Evolutionary conservation across 2,113 vertebrate genomes (phyloP).

Genomic region (Perognathus longimembris): DNA sequence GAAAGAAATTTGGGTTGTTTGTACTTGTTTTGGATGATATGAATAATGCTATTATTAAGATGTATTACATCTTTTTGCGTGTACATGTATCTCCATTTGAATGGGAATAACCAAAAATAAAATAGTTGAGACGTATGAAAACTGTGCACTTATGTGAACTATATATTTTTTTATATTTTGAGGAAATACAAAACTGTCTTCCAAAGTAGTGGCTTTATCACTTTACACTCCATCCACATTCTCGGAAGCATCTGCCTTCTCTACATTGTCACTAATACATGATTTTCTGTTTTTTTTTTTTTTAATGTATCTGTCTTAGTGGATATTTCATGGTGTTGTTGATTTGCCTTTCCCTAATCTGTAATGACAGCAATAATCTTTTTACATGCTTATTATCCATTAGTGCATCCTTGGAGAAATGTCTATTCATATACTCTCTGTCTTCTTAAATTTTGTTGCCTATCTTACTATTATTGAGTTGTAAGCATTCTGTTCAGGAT

Average conservation of each 20-base stretch:
- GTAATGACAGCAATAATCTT: background rate
- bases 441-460: background rate
- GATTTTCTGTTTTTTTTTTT: background rate
- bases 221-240: background rate
- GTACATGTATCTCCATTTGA: background rate
- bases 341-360: background rate
- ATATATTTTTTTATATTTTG: conserved; percentile 15
- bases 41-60: background rate
- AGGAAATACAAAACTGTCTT: background rate
- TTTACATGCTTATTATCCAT: background rate
- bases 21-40: background rate
- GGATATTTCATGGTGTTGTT: background rate
- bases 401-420: background rate
- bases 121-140: background rate
- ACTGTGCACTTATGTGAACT: background rate
- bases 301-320: background rate
- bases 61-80: background rate
- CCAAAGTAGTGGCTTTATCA: background rate
- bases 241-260: background rate
- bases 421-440: background rate
- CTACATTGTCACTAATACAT: background rate
- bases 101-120: background rate
- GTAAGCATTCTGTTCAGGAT: background rate
- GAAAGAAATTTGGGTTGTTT: background rate
- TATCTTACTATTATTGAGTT: background rate